A percentile compares a stretch with the other conserved stretches of the same genome.
These are phyloP conservation scores for Scrobipalpa costella DNA, from an alignment of 2,888 invertebrate genomes.

Conservation along the genomic window DNA sequence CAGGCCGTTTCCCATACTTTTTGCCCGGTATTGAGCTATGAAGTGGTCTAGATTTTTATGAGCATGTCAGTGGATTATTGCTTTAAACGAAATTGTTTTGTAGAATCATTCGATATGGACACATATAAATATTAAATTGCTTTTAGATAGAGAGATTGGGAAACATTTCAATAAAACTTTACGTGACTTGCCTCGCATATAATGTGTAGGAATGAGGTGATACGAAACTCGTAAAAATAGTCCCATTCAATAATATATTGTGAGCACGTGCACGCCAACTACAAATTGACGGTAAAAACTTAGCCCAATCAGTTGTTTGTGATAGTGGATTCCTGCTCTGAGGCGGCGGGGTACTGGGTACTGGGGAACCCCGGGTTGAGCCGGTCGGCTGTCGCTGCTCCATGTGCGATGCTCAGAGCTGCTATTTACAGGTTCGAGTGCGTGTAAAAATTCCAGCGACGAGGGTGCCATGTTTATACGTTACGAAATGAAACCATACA, in stretches of 20 bases:
- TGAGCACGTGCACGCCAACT: neutral
- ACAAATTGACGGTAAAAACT: constrained; percentile 4
- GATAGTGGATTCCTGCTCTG: constrained; percentile 29
- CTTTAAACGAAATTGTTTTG: constrained; percentile 2
- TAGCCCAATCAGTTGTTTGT: constrained; percentile 17
- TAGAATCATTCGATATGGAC: neutral
- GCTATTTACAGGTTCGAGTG: constrained; percentile 58
- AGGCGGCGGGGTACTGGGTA: neutral
- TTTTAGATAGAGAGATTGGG: neutral
- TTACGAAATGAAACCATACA: constrained; percentile 69
- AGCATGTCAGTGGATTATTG: neutral
- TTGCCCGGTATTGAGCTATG: constrained; percentile 13
- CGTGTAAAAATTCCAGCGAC: constrained; percentile 67
- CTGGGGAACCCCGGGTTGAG: constrained; percentile 57
- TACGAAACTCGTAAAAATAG: neutral
- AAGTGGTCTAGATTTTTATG: constrained; percentile 17
- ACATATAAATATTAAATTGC: constrained; percentile 7
- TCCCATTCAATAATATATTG: neutral
- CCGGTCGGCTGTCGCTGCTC: constrained; percentile 39
- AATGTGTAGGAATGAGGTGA: neutral
- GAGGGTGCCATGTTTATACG: constrained; percentile 71
- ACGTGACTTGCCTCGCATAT: neutral
- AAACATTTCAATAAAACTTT: constrained; percentile 1
- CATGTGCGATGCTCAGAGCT: constrained; percentile 42
- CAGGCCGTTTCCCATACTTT: constrained; percentile 21